Evolutionary conservation across 2,113 vertebrate genomes (phyloP), one percentile per base, ranked within the genome.

Genomic region (Trichechus manatus): DNA sequence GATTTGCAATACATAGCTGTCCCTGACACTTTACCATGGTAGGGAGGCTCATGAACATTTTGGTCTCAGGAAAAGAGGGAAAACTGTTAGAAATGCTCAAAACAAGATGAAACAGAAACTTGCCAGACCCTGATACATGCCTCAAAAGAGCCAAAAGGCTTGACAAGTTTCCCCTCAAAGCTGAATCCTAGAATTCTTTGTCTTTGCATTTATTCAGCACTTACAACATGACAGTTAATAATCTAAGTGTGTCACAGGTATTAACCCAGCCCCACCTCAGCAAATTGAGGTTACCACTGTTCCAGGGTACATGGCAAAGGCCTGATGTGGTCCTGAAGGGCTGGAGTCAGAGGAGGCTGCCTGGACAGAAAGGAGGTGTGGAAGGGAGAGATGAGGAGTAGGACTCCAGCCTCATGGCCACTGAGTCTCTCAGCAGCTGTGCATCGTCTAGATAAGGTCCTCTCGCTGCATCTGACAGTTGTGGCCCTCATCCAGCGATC

Each of bases 141-240:
- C 53, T 95, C 53, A 53, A 78, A 88, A 92, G 29, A 79, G 61
- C 14, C 44, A 85, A 29, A 53, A 72, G 14, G 13, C 39, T 88
- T 81, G 8, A 93, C 13, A 86, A 95, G 4, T 78, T 77, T 93
- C 87, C 68, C 80, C 79, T 97, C 47, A 27, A 86, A 39, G n/a
- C 27, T 63, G 80, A 89, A 87, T 74, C 27, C 53, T 63, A n/a
- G 9, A 47, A n/a, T 93, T 94, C 27, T 75, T 68, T 23, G 25
- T 64, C 42, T 72, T 81, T 59, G n/a, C 74, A 74, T 92, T 86
- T 31, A 53, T 22, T 81, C 89, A 61, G 23, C 87, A 84, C 74
- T 50, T 33, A 63, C 22, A 36, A 93, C 1, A 2, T 4, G 7
- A 19, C 42, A 61, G 53, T 17, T 42, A 83, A 85, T 72, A 56